Base-by-base conservation (phyloP, 1,140 invertebrate species). In the fruit fly (Drosophila melanogaster) region DNA sequence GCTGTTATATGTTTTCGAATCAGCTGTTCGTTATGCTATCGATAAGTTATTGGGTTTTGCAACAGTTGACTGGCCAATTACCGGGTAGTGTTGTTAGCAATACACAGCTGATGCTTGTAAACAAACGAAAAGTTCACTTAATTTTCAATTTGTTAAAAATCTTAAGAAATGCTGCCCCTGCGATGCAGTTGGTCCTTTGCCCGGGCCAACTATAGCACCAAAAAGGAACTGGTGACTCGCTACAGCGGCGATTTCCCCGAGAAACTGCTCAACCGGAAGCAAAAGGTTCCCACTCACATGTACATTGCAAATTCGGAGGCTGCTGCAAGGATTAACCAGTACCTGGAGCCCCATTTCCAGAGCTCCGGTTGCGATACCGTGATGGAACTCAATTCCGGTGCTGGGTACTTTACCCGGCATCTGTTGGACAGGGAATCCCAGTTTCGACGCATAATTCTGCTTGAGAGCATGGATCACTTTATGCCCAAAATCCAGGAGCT, bases 321-420 rank as follows among this genome's bases (percentile, higher is more conserved):
- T 14, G 94, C 93, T 8, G 87, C 91, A 47, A 67, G 81, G 58
- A 93, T 94, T 51, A 77, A 40, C 54, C 81, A 65, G 71, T 76
- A 66, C 26, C 92, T 53, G 70, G 83, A 74, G 67, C 81, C 60
- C 30, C 92, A 77, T 67, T 92, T 76, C 59, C 81, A 51, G 66
- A 76, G 55, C 54, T 83, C 54, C 73, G 77, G 44, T 77, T 93
- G 58, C 46, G 76, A 91, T 10, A 90, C 90, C 4, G 84, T 94
- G 17, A 74, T 94, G 35, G 94, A 94, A 91, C 86, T 94, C 0
- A 94, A 94, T 83, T 93, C 94, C 1, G 94, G 94, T 0, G 81
- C 93, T 50, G 93, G 94, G 7, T 92, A 93, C 55, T 77, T 94
- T 41, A 94, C 93, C 17, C 74, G 91, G 8, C 91, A 93, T 54